Base-by-base conservation (phyloP, 2,888 invertebrate genomes). In the Mycalesis mineus region DNA sequence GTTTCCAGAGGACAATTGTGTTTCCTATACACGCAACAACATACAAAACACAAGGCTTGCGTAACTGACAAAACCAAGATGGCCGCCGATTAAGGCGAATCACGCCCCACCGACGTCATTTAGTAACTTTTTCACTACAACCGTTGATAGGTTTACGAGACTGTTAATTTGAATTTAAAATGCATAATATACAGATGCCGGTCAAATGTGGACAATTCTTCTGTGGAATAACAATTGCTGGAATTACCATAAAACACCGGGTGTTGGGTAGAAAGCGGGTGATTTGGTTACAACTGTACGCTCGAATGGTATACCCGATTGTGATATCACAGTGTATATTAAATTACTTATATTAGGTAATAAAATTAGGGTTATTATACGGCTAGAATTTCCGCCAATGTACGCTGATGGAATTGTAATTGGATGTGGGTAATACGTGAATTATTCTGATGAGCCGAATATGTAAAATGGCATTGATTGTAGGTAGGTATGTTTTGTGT, bases 201-300 rank as follows among this genome's bases (percentile, higher is more conserved):
- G 88, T 86, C 89, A 88, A 87, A 88, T 85, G 88, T 88, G 85
- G 84, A 84, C 87, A 84, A 73, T 73, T 72, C 77, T 73, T 76
- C 75, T 74, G 73, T 71, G 68, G 89, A 87, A 89, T 89, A 87
- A 75, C 84, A 88, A 89, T 88, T 81, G 82, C 80, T 65, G 66
- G 66, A 72, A 89, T 89, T 89, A 82, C 75, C 89, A 89, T 89
- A 88, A 84, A 85, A 82, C 81, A 82, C 87, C 86, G 82, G 84
- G 86, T 88, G 88, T 86, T 87, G 83, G 82, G 78, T 88, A 88
- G 89, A 88, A 89, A 89, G 88, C 88, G 88, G 88, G 87, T 85
- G 82, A 89, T 88, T 88, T 88, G 87, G 88, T 83, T 87, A 85
- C 83, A 78, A 76, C 74, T 74, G 74, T 74, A 78, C 74, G 86